phyloP scores from a whole-genome alignment of 2,797 vertebrate species.

The Oophaga sylvatica region DNA sequence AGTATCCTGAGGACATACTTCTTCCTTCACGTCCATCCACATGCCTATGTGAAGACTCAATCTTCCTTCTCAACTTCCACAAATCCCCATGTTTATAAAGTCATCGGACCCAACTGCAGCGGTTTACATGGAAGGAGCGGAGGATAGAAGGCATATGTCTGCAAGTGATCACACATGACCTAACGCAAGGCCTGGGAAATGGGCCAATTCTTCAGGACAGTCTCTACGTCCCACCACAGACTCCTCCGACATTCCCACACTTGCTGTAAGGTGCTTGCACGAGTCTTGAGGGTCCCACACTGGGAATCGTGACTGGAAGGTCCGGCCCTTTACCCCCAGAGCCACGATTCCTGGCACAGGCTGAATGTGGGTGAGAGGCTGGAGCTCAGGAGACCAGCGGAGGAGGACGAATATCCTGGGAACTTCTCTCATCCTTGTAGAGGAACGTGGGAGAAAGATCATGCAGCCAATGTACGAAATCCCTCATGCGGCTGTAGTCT shows the following conservation, averaged over 20 bases:
- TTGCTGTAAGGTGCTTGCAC: neutral
- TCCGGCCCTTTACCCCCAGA: neutral
- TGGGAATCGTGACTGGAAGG: neutral
- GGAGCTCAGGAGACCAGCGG: conserved; percentile 22
- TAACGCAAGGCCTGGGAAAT: conserved; percentile 41
- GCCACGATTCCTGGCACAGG: neutral
- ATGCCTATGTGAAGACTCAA: neutral
- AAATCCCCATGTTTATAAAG: conserved; percentile 30
- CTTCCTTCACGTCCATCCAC: neutral
- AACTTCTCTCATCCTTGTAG: conserved; percentile 11
- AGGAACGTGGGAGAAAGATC: conserved; percentile 7
- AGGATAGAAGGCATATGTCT: conserved; percentile 28
- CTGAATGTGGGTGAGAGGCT: conserved; percentile 15
- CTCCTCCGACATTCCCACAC: conserved; percentile 53
- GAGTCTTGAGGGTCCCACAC: neutral
- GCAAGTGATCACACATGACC: conserved; percentile 17
- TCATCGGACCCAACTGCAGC: neutral
- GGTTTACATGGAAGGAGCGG: neutral
- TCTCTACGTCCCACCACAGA: neutral
- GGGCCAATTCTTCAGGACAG: neutral
- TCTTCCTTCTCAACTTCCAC: neutral
- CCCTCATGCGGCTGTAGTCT: neutral
- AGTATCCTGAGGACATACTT: neutral
- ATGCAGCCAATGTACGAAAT: neutral
- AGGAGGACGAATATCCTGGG: conserved; percentile 22